These are phyloP conservation scores for Zoanthus solanderi DNA, from an alignment of 92 coral and sea anemone genomes.

Conservation along the genomic window DNA sequence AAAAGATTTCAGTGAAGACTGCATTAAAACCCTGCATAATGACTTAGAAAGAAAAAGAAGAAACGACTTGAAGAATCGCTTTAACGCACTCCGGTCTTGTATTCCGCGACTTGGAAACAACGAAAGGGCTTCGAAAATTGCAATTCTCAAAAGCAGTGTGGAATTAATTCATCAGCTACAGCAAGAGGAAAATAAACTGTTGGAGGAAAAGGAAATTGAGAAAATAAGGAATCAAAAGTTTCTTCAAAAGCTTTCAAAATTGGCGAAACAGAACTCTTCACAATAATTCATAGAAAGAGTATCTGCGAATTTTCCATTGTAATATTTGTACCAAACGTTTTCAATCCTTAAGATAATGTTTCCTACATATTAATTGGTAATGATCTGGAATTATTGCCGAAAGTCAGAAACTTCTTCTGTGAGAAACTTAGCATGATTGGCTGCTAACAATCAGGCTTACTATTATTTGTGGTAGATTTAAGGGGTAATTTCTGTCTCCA, in stretches of 20 bases:
- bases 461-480: too few relatives aligned
- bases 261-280: constrained; percentile 47
- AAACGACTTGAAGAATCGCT: constrained; percentile 81
- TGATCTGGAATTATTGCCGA: too few relatives aligned
- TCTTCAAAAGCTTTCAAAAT: constrained; percentile 64
- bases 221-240: constrained; percentile 67
- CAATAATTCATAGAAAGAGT: neutral
- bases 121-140: constrained; percentile 82
- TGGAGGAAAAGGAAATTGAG: constrained; percentile 63
- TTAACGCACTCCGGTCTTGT: constrained; percentile 69
- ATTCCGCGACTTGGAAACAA: constrained; percentile 67
- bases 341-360: neutral
- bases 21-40: constrained; percentile 74
- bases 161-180: constrained; percentile 67
- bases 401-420: too few relatives aligned
- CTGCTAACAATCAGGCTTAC: too few relatives aligned
- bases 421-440: too few relatives aligned
- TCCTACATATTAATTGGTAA: neutral
- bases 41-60: constrained; percentile 83
- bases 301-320: too few relatives aligned
- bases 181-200: constrained; percentile 67
- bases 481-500: too few relatives aligned
- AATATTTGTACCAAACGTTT: too few relatives aligned
- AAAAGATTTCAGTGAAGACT: constrained; percentile 68
- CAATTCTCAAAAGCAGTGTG: constrained; percentile 73